Conservation (phyloP, 2,888 invertebrate genomes). For the Synanthedon formicaeformis region DNA sequence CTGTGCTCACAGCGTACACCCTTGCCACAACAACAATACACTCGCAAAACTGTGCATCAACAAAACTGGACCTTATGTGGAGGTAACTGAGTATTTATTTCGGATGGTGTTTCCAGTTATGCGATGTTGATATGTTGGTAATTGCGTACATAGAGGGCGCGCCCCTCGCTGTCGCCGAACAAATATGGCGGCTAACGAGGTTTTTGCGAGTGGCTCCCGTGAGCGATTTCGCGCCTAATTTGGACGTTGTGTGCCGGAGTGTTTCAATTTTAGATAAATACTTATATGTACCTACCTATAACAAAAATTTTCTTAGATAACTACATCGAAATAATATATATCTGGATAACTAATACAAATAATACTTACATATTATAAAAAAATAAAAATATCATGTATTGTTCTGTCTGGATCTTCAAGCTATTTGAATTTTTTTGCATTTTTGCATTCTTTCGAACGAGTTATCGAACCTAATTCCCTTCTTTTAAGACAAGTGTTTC, state of each 20-base stretch:
- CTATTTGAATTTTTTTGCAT: too few relatives aligned
- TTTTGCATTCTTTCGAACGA: too few relatives aligned
- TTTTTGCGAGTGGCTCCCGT: constrained; percentile 59
- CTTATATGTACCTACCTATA: too few relatives aligned
- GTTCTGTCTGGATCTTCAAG: too few relatives aligned
- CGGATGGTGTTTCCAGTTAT: background rate
- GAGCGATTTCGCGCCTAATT: constrained; percentile 69
- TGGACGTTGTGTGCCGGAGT: constrained; percentile 22
- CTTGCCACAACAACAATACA: background rate
- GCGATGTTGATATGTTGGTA: background rate
- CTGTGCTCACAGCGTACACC: constrained; percentile 10
- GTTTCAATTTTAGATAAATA: background rate
- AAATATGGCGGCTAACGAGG: constrained; percentile 67
- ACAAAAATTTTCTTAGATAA: too few relatives aligned
- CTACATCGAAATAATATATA: too few relatives aligned
- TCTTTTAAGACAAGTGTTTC: too few relatives aligned
- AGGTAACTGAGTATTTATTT: background rate
- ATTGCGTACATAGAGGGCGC: constrained; percentile 54
- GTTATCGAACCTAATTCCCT: too few relatives aligned
- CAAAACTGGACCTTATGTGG: background rate
- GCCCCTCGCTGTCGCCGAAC: constrained; percentile 62
- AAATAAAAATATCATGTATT: too few relatives aligned
- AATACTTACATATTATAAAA: too few relatives aligned
- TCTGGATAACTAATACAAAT: too few relatives aligned
- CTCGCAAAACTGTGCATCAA: background rate